Evolutionary conservation across 2,888 invertebrate genomes (phyloP).

Genomic region (Xylota sylvarum): DNA sequence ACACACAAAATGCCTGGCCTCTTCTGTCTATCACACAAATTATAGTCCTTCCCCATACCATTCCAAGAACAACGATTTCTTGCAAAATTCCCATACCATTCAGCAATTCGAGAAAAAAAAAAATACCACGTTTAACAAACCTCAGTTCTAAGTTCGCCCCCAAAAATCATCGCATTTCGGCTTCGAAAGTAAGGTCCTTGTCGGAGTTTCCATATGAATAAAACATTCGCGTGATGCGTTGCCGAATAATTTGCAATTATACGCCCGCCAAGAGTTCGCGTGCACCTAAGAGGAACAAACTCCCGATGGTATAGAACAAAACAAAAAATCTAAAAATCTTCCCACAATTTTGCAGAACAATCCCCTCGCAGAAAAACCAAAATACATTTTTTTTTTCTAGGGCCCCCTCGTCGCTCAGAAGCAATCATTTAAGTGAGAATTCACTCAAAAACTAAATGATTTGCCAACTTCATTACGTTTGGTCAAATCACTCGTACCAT

Average conservation of each 20-base stretch:
- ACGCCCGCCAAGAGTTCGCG: conserved; percentile 74
- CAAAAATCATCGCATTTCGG: conserved; percentile 57
- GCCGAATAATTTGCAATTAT: conserved; percentile 80
- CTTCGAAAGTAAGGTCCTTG: conserved; percentile 37
- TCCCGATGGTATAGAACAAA: conserved; percentile 20
- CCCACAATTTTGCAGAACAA: conserved; percentile 57
- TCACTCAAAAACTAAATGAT: conserved; percentile 51
- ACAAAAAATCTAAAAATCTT: conserved; percentile 73
- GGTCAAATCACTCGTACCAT: conserved; percentile 4
- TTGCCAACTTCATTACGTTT: conserved; percentile 65
- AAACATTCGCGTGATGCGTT: conserved; percentile 83
- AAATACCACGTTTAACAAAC: conserved; percentile 12
- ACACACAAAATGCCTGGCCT: neutral
- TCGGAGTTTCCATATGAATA: neutral
- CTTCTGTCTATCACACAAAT: conserved; percentile 25
- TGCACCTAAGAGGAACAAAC: conserved; percentile 43
- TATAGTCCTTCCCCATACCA: conserved; percentile 36
- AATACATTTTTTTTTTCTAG: conserved; percentile 19
- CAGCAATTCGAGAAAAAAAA: conserved; percentile 2
- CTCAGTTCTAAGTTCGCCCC: conserved; percentile 27
- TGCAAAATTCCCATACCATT: conserved; percentile 55
- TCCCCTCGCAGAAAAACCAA: conserved; percentile 8
- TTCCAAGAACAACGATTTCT: conserved; percentile 46
- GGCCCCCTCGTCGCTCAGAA: conserved; percentile 6
- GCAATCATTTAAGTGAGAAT: conserved; percentile 38